phyloP scores from a whole-genome alignment of 2,888 invertebrate genomes.

The Plagodis dolabraria region DNA sequence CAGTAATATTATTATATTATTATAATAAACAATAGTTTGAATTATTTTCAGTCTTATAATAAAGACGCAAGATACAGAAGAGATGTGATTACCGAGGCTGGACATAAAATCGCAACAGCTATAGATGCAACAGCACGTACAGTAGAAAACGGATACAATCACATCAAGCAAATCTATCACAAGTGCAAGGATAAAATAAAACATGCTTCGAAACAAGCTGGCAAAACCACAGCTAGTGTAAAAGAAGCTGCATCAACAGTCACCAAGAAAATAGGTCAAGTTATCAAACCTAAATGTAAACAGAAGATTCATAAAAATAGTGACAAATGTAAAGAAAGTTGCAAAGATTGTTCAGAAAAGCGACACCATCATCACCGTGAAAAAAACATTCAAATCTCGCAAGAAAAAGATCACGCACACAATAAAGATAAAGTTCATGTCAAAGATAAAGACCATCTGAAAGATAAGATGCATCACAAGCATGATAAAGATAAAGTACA shows the following conservation, averaged over 20 bases:
- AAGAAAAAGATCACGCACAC: not conserved
- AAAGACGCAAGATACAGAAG: slow-evolving; percentile 20
- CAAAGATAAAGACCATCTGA: slow-evolving; percentile 1
- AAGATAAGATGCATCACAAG: not conserved
- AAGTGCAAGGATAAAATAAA: slow-evolving; percentile 10
- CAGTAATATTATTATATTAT: too few relatives aligned
- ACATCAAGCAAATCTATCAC: slow-evolving; percentile 4
- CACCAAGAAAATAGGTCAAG: not conserved
- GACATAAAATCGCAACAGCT: not conserved
- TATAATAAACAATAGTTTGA: not conserved
- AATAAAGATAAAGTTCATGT: not conserved
- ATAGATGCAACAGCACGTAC: slow-evolving; percentile 4
- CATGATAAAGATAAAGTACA: not conserved
- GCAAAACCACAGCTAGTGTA: slow-evolving; percentile 1
- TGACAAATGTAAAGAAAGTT: not conserved
- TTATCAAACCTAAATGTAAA: not conserved
- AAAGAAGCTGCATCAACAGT: slow-evolving; percentile 3
- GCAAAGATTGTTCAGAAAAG: not conserved
- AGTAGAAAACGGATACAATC: slow-evolving; percentile 10
- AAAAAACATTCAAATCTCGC: not conserved
- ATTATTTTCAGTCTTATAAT: slow-evolving; percentile 18
- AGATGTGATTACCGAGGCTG: slow-evolving; percentile 2
- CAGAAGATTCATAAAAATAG: not conserved
- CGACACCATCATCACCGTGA: too few relatives aligned
- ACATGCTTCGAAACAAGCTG: not conserved